Evolutionary conservation across 2,797 vertebrate species (phyloP).

Genomic region (Tragelaphus eurycerus): DNA sequence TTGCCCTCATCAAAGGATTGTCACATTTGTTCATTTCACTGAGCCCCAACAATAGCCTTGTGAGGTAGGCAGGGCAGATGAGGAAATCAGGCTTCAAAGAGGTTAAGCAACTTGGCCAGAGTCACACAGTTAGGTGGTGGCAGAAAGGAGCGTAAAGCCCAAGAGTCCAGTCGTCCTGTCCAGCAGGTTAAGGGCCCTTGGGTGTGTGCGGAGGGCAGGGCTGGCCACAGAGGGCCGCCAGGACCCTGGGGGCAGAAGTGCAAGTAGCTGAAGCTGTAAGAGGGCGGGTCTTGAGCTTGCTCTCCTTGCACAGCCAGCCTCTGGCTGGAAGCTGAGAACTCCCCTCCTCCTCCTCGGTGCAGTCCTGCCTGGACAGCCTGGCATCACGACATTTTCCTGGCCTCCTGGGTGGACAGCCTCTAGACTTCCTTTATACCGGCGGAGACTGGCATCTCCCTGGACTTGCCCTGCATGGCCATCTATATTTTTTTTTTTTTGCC

Average conservation of each 20-base stretch:
- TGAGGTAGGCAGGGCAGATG: not conserved
- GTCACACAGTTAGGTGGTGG: not conserved
- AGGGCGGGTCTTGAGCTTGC: not conserved
- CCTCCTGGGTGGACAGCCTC: not conserved
- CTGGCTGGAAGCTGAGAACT: not conserved
- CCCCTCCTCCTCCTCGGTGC: accelerated
- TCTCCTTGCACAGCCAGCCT: not conserved
- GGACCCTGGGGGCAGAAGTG: not conserved
- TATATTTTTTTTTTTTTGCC: not conserved
- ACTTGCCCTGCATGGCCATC: not conserved
- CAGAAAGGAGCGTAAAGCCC: not conserved
- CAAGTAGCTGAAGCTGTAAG: not conserved
- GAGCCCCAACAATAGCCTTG: not conserved
- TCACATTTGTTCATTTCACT: not conserved
- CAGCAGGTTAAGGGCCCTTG: not conserved
- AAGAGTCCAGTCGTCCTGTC: not conserved
- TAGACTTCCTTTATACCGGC: not conserved
- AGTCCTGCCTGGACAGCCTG: not conserved
- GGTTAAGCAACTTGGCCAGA: not conserved
- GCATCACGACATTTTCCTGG: not conserved
- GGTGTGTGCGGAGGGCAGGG: no score
- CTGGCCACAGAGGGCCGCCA: not conserved
- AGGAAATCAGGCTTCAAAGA: not conserved
- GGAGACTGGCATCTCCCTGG: not conserved
- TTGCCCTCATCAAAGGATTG: not conserved